Evolutionary conservation across 2,113 vertebrate genomes (phyloP).

Genomic region (Tachycineta bicolor): DNA sequence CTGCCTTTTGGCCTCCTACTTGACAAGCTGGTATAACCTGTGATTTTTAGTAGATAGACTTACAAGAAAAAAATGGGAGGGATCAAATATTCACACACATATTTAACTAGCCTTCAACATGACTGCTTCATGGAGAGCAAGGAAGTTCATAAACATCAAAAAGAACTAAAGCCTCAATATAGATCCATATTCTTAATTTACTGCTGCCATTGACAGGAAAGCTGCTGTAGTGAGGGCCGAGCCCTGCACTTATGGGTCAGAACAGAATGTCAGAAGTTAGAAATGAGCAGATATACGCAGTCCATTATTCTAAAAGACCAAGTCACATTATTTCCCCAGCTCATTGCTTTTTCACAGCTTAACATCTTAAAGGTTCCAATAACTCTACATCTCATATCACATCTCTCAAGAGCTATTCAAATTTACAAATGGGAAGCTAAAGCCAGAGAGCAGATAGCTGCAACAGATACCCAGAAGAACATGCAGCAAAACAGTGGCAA

Average conservation of each 20-base stretch:
- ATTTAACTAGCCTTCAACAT: constrained; percentile 7
- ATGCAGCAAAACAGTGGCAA: not conserved
- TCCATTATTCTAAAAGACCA: not conserved
- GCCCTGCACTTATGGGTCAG: not conserved
- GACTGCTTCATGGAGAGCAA: not conserved
- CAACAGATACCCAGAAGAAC: not conserved
- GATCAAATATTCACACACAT: not conserved
- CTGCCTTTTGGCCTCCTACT: not conserved
- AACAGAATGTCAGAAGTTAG: not conserved
- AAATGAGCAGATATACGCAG: not conserved
- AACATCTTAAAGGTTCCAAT: not conserved
- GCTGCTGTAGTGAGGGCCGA: not conserved
- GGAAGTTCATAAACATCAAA: not conserved
- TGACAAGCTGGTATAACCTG: not conserved
- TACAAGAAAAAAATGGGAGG: not conserved
- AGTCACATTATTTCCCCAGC: not conserved
- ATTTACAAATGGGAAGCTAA: not conserved
- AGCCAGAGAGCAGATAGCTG: not conserved
- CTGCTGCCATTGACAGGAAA: not conserved
- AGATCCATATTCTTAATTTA: not conserved
- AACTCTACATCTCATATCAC: not conserved
- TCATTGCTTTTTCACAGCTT: not conserved
- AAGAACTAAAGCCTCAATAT: not conserved
- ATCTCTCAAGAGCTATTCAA: not conserved
- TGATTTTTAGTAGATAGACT: not conserved